Percentiles rank a stretch among this genome's conserved stretches.
Conservation (phyloP, 2,113 vertebrate genomes). For the Rousettus leschenaultii region DNA sequence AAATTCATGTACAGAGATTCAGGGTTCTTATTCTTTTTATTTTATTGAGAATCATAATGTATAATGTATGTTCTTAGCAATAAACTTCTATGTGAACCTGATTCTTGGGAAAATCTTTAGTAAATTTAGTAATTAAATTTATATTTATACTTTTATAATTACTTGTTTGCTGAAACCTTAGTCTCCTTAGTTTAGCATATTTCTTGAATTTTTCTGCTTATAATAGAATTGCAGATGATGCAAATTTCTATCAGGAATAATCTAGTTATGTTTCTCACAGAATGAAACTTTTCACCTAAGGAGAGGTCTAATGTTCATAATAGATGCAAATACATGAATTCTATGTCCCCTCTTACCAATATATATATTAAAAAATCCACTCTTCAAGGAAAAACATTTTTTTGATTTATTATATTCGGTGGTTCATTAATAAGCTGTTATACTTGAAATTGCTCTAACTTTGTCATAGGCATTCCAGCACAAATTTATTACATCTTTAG, state of each 20-base stretch:
- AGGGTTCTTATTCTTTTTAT: not conserved
- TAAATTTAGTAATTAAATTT: conserved; percentile 26
- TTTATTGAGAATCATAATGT: not conserved
- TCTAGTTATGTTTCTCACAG: not conserved
- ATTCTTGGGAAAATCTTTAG: not conserved
- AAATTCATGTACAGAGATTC: not conserved
- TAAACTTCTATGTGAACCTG: not conserved
- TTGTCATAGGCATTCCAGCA: not conserved
- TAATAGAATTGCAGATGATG: not conserved
- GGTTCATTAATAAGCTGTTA: not conserved
- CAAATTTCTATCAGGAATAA: not conserved
- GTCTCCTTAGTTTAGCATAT: not conserved
- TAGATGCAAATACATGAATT: not conserved
- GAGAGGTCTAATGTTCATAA: not conserved
- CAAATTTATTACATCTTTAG: not conserved
- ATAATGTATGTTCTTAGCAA: not conserved
- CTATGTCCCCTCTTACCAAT: not conserved
- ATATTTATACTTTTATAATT: not conserved
- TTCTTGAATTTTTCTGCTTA: not conserved
- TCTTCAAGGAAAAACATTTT: not conserved
- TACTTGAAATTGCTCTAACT: not conserved
- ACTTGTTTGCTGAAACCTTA: not conserved
- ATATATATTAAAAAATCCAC: not conserved
- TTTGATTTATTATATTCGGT: not conserved
- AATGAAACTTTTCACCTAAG: not conserved